Conservation (phyloP, 1,140 invertebrate species). For the Camponotus vicinus region DNA sequence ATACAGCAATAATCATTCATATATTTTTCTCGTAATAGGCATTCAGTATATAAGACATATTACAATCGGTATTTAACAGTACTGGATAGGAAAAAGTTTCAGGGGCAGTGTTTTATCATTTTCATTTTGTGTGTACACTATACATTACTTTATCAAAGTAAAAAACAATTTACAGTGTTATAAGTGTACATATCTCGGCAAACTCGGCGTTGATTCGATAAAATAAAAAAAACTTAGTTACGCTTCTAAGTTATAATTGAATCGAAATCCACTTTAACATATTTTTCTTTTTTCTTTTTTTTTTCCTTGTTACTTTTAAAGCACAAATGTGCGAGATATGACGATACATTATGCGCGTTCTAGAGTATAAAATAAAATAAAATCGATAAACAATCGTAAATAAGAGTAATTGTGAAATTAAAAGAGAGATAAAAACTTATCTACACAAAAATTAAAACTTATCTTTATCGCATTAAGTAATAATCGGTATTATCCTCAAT, state of each 20-base stretch:
- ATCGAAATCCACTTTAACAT: background rate
- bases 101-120: conserved; percentile 56
- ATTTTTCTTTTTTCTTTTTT: background rate
- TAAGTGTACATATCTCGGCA: conserved; percentile 22
- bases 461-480: conserved; percentile 23
- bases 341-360: conserved; percentile 38
- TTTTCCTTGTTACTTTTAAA: background rate
- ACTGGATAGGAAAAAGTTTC: conserved; percentile 56
- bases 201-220: conserved; percentile 26
- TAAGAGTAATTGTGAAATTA: conserved; percentile 43
- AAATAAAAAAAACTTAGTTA: conserved; percentile 9
- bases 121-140: conserved; percentile 43
- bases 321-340: conserved; percentile 1
- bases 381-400: conserved; percentile 12
- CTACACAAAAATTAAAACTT: conserved; percentile 19
- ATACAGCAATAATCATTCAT: conserved; percentile 58
- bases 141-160: conserved; percentile 59
- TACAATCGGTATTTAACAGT: conserved; percentile 53
- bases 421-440: conserved; percentile 25
- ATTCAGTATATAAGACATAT: conserved; percentile 54
- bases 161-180: conserved; percentile 56
- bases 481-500: conserved; percentile 8
- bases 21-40: conserved; percentile 60
- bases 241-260: conserved; percentile 11
- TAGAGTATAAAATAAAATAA: conserved; percentile 16